phyloP scores from a whole-genome alignment of 2,797 vertebrate genomes.

The Neomorphus geoffroyi region DNA sequence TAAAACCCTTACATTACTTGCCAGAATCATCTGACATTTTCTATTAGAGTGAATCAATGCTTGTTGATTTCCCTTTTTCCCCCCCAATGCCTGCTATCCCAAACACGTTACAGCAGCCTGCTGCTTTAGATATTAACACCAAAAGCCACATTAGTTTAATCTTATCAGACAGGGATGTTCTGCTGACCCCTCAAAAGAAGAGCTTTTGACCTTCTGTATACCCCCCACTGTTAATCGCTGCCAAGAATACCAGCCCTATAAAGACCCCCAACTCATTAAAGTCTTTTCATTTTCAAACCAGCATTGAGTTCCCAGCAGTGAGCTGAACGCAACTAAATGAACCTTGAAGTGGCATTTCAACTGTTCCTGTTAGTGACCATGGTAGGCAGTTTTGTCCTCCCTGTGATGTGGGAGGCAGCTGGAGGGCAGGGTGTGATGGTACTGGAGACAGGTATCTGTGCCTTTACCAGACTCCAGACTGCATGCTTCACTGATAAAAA shows the following conservation, averaged over 20 bases:
- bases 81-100: conserved; percentile 35
- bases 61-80: neutral
- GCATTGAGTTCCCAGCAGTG: conserved; percentile 76
- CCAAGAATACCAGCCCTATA: conserved; percentile 76
- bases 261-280: conserved; percentile 79
- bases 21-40: conserved; percentile 6
- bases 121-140: conserved; percentile 78
- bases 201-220: conserved; percentile 79
- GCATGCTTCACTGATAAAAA: conserved; percentile 64
- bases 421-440: conserved; percentile 41
- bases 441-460: conserved; percentile 54
- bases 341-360: conserved; percentile 75
- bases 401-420: conserved; percentile 65
- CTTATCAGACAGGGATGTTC: conserved; percentile 80
- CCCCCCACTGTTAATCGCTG: conserved; percentile 78
- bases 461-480: conserved; percentile 58
- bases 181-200: conserved; percentile 74
- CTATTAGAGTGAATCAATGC: conserved; percentile 26
- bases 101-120: conserved; percentile 69
- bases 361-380: conserved; percentile 60
- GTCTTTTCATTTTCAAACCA: conserved; percentile 79
- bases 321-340: conserved; percentile 76
- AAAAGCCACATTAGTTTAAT: conserved; percentile 81
- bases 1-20: neutral
- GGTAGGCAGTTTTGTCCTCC: conserved; percentile 61